Percentiles rank a stretch among this genome's conserved stretches.
Evolutionary conservation across 2,888 invertebrate genomes (phyloP).

Genomic region (Nephrocerus scutellatus): DNA sequence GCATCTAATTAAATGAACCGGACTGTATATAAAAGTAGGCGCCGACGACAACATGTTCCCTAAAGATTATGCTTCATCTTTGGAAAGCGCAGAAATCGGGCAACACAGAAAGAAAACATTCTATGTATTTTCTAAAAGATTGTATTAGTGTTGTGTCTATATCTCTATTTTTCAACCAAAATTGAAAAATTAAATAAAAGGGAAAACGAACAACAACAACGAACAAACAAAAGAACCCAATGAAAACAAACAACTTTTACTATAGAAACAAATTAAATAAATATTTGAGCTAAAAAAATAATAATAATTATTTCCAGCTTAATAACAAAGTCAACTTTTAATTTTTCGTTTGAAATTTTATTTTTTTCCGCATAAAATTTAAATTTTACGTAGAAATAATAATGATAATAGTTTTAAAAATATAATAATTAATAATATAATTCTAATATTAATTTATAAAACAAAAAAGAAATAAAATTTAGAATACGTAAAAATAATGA

Average conservation of each 20-base stretch:
- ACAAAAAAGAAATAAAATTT: neutral
- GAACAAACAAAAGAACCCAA: neutral
- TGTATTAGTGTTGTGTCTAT: neutral
- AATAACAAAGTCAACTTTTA: too few relatives aligned
- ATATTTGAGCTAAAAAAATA: too few relatives aligned
- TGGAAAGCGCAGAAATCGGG: too few relatives aligned
- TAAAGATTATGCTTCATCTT: too few relatives aligned
- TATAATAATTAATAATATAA: neutral
- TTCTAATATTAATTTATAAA: neutral
- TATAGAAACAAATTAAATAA: too few relatives aligned
- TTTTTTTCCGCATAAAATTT: neutral
- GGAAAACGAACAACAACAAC: neutral
- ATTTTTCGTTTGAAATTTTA: too few relatives aligned
- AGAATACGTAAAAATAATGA: slow-evolving; percentile 6
- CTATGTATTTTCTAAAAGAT: neutral
- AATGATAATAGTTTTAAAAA: neutral
- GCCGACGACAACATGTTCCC: too few relatives aligned
- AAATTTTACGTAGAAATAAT: neutral
- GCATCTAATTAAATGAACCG: too few relatives aligned
- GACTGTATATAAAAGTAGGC: too few relatives aligned
- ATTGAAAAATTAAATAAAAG: neutral
- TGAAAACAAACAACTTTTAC: too few relatives aligned
- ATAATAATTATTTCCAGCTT: too few relatives aligned
- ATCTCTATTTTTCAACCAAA: neutral
- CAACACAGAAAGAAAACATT: too few relatives aligned